These are phyloP conservation scores for Palaemon carinicauda DNA, from an alignment of 1,140 invertebrate species.

Conservation along the genomic window DNA sequence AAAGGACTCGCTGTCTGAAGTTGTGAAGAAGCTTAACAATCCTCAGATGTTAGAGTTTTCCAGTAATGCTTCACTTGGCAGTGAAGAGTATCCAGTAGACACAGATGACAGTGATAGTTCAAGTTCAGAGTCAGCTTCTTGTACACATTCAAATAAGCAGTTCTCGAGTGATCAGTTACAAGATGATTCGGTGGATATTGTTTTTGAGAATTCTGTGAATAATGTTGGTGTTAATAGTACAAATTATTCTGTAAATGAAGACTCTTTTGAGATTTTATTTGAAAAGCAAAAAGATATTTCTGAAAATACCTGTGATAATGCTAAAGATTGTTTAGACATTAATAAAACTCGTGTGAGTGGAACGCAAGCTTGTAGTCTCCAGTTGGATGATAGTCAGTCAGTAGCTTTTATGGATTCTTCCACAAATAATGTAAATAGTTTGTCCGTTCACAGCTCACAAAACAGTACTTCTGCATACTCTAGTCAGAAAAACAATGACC, in stretches of 20 bases:
- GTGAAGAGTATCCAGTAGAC: too few relatives aligned
- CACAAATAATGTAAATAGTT: neutral
- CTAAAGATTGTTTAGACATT: neutral
- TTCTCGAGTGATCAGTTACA: too few relatives aligned
- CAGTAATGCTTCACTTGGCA: too few relatives aligned
- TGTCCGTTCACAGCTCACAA: neutral
- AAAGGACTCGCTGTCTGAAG: too few relatives aligned
- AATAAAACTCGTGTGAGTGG: too few relatives aligned
- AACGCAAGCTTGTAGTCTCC: too few relatives aligned
- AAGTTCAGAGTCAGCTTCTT: too few relatives aligned
- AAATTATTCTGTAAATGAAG: neutral
- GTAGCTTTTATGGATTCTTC: neutral
- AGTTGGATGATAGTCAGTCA: neutral
- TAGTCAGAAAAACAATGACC: neutral
- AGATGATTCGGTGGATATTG: constrained; percentile 30
- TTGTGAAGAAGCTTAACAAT: too few relatives aligned
- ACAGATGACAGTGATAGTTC: too few relatives aligned
- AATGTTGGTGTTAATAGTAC: neutral
- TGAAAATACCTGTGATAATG: neutral
- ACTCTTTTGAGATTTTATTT: too few relatives aligned
- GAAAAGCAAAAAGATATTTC: neutral
- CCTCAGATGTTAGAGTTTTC: too few relatives aligned
- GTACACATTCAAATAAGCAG: too few relatives aligned
- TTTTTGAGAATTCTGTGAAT: constrained; percentile 25
- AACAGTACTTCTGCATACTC: neutral